A percentile compares a stretch with the other conserved stretches of the same genome.
These are phyloP conservation scores for Xestia ashworthii DNA, from an alignment of 2,888 invertebrate species.

Conservation along the genomic window DNA sequence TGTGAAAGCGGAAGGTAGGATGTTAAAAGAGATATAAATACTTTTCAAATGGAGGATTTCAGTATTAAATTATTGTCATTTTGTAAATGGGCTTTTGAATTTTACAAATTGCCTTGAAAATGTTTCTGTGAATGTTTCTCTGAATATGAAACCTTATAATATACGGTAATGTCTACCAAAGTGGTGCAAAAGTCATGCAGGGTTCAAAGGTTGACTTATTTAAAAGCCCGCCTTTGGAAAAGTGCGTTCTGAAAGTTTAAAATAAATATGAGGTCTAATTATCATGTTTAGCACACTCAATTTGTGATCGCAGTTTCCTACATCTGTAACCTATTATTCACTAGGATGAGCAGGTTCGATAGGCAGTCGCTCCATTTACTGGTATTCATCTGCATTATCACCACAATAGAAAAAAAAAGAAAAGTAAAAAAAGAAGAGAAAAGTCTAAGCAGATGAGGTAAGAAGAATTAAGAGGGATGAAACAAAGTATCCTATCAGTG, in stretches of 20 bases:
- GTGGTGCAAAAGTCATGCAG: background rate
- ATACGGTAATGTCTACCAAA: background rate
- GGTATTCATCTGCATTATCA: too few species aligned
- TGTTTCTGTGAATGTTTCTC: background rate
- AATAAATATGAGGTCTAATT: too few species aligned
- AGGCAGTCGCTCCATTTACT: too few species aligned
- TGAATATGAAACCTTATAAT: background rate
- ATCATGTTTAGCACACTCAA: too few species aligned
- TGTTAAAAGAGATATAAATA: slow-evolving; percentile 33
- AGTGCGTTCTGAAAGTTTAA: background rate
- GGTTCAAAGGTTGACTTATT: background rate
- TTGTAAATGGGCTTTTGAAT: slow-evolving; percentile 6
- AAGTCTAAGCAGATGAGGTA: too few species aligned
- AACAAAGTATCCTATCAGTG: background rate
- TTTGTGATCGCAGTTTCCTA: too few species aligned
- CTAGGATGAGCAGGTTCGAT: too few species aligned
- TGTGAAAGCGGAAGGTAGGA: slow-evolving; percentile 24
- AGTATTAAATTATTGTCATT: slow-evolving; percentile 7
- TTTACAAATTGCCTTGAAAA: slow-evolving; percentile 6
- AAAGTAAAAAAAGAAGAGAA: too few species aligned
- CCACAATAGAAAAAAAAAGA: too few species aligned
- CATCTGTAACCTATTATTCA: too few species aligned
- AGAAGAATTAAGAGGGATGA: too few species aligned
- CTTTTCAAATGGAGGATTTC: slow-evolving; percentile 33
- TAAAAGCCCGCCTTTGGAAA: background rate